These are phyloP conservation scores for Peucedramus taeniatus DNA, from an alignment of 2,113 vertebrate genomes.

Conservation along the genomic window DNA sequence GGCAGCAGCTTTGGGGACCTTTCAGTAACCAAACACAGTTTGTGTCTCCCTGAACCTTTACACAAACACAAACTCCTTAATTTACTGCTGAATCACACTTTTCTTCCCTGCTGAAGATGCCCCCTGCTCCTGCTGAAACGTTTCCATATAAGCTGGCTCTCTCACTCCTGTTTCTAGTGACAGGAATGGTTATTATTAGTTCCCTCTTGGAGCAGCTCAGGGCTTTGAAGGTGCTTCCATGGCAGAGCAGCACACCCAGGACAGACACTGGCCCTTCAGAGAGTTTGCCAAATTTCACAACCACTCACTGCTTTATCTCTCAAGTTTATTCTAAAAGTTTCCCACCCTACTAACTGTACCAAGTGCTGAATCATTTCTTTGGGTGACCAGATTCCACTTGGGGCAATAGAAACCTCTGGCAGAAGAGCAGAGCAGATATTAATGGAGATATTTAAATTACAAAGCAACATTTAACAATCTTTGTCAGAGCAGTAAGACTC, in stretches of 20 bases:
- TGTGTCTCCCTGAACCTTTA: background rate
- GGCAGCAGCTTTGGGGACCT: background rate
- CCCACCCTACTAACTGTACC: slow-evolving; percentile 2
- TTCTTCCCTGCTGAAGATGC: background rate
- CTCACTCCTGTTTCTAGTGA: background rate
- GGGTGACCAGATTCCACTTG: background rate
- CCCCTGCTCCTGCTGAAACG: background rate
- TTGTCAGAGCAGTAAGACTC: background rate
- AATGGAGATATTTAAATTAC: background rate
- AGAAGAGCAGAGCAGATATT: background rate
- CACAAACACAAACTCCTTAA: background rate
- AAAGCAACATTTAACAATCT: background rate
- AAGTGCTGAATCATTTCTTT: slow-evolving; percentile 31
- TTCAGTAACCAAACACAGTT: background rate
- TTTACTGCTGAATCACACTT: background rate
- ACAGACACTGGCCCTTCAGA: background rate
- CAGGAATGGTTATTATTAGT: background rate
- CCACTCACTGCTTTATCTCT: slow-evolving; percentile 8
- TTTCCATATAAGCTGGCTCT: background rate
- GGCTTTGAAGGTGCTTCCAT: background rate
- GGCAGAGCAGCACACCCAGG: background rate
- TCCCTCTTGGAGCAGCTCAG: background rate
- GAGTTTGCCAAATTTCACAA: background rate
- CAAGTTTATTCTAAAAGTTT: background rate
- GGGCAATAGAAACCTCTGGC: background rate